phyloP scores from a whole-genome alignment of 2,113 vertebrate species.

The Setophaga kirtlandii region DNA sequence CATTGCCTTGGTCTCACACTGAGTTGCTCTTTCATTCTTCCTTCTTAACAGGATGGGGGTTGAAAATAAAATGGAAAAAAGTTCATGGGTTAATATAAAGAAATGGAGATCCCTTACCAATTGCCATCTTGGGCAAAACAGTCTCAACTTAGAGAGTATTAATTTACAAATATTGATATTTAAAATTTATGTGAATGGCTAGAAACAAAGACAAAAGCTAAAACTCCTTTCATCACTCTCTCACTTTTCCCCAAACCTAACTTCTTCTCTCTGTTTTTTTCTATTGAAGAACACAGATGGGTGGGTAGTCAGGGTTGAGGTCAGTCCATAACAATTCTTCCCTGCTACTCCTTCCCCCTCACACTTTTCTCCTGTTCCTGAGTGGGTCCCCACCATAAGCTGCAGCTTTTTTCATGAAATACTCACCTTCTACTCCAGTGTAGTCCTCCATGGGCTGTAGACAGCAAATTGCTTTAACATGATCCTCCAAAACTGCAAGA shows the following conservation, averaged over 20 bases:
- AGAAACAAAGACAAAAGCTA: neutral
- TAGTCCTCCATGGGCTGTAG: neutral
- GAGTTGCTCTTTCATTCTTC: neutral
- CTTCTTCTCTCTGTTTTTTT: neutral
- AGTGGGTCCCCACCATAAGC: neutral
- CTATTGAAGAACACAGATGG: neutral
- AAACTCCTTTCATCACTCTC: neutral
- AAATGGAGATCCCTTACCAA: neutral
- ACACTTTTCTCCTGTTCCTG: neutral
- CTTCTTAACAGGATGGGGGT: neutral
- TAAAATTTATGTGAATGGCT: neutral
- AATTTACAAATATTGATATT: neutral
- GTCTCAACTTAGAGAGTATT: neutral
- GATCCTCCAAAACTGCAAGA: neutral
- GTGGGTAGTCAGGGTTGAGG: neutral
- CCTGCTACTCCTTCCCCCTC: neutral
- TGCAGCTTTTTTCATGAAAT: neutral
- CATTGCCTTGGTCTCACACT: neutral
- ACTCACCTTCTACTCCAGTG: neutral
- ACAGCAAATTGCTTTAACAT: neutral
- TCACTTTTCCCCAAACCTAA: neutral
- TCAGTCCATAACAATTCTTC: neutral
- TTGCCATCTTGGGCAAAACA: neutral
- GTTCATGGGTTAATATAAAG: fast-evolving
- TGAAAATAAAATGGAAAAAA: neutral